These are phyloP conservation scores for Gobio gobio DNA, from an alignment of 2,113 vertebrate genomes.

Conservation along the genomic window DNA sequence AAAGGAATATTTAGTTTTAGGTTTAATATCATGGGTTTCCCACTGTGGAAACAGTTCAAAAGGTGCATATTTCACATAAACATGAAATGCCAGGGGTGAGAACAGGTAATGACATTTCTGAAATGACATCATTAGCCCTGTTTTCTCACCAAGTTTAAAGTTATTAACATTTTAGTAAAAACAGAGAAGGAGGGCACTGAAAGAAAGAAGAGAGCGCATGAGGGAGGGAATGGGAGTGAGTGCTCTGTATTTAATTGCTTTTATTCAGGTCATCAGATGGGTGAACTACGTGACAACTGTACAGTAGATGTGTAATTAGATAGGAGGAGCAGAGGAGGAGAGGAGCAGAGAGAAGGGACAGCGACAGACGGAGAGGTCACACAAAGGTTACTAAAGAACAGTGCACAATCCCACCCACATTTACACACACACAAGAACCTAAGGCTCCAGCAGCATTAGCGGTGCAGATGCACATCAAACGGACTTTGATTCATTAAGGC, in stretches of 20 bases:
- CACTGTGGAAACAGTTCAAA: neutral
- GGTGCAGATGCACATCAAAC: slow-evolving; percentile 46
- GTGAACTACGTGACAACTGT: slow-evolving; percentile 55
- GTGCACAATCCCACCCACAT: slow-evolving; percentile 14
- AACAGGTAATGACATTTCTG: slow-evolving; percentile 32
- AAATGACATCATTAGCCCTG: slow-evolving; percentile 26
- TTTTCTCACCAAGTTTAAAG: slow-evolving; percentile 10
- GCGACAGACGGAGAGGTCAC: slow-evolving; percentile 42
- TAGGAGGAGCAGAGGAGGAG: slow-evolving; percentile 47
- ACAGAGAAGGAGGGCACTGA: slow-evolving; percentile 3
- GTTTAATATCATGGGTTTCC: neutral
- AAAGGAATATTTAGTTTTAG: neutral
- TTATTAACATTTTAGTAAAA: slow-evolving; percentile 20
- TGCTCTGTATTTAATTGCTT: slow-evolving; percentile 55
- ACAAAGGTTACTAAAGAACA: slow-evolving; percentile 19
- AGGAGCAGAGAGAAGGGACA: slow-evolving; percentile 15
- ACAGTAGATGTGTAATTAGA: slow-evolving; percentile 50
- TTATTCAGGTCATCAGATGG: slow-evolving; percentile 60
- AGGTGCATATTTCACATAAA: neutral
- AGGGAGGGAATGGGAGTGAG: slow-evolving; percentile 43
- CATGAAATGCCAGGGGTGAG: neutral
- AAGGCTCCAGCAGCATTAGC: neutral
- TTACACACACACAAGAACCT: slow-evolving; percentile 2
- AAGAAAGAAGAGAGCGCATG: neutral
- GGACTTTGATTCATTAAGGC: slow-evolving; percentile 46